Percentiles rank a stretch among this genome's conserved stretches.
phyloP scores from a whole-genome alignment of 1,140 invertebrate genomes.

The Leptinotarsa undecemlineata region DNA sequence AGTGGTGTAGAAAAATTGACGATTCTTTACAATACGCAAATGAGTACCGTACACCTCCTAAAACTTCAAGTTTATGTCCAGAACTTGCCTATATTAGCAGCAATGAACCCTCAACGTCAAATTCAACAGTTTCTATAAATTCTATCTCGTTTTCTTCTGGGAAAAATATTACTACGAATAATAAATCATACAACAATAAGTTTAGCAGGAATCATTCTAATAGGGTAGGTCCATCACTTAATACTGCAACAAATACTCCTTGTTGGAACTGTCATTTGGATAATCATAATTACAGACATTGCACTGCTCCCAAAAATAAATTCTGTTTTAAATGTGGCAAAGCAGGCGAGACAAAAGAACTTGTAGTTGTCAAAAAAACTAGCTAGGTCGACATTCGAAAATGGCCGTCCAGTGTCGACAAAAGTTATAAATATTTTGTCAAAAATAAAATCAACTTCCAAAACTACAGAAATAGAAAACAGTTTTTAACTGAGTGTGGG shows the following conservation, averaged over 20 bases:
- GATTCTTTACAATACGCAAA: conserved; percentile 4
- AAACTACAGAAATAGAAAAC: too few relatives aligned
- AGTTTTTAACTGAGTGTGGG: too few relatives aligned
- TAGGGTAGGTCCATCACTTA: background rate
- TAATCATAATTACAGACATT: conserved; percentile 6
- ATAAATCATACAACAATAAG: background rate
- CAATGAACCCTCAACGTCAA: conserved; percentile 2
- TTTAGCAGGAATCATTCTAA: background rate
- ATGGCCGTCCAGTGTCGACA: background rate
- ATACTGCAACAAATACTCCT: background rate
- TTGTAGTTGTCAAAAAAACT: conserved; percentile 10
- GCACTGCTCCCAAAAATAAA: background rate
- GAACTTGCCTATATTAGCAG: conserved; percentile 9
- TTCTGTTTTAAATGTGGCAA: conserved; percentile 17
- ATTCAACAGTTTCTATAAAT: background rate
- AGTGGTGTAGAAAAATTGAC: conserved; percentile 18
- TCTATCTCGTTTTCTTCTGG: background rate
- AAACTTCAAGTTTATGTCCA: conserved; percentile 13
- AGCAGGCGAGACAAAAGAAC: background rate
- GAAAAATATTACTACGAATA: background rate
- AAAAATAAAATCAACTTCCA: background rate
- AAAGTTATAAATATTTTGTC: background rate
- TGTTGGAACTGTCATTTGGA: conserved; percentile 23
- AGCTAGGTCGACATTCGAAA: background rate
- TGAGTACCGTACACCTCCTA: conserved; percentile 7